These are phyloP conservation scores for Drosophila bipectinata DNA, from an alignment of 1,140 invertebrate species.

Conservation along the genomic window DNA sequence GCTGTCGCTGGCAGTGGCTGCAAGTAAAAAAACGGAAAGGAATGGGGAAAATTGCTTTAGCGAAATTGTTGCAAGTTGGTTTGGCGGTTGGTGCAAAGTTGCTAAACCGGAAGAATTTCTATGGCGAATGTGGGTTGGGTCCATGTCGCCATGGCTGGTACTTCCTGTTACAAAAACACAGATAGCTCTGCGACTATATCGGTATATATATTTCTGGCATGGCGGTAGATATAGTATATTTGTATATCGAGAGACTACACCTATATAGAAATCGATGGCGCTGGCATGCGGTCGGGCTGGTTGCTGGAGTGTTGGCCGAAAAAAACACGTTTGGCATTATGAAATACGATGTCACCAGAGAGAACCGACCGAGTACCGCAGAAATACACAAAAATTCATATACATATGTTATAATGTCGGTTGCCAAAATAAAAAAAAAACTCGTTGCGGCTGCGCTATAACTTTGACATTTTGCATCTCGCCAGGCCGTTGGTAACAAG, in stretches of 20 bases:
- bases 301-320: slow-evolving; percentile 53
- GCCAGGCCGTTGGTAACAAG: slow-evolving; percentile 49
- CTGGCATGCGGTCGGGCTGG: slow-evolving; percentile 70
- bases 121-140: slow-evolving; percentile 66
- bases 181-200: slow-evolving; percentile 25
- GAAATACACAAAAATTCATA: slow-evolving; percentile 25
- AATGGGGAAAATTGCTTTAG: slow-evolving; percentile 19
- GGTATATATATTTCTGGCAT: neutral
- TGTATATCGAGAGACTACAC: neutral
- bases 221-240: neutral
- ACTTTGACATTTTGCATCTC: slow-evolving; percentile 78
- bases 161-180: slow-evolving; percentile 74
- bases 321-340: slow-evolving; percentile 75
- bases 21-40: slow-evolving; percentile 26
- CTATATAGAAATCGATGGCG: neutral
- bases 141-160: slow-evolving; percentile 51
- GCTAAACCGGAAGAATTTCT: slow-evolving; percentile 72
- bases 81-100: slow-evolving; percentile 21
- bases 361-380: slow-evolving; percentile 26
- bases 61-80: slow-evolving; percentile 6
- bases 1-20: slow-evolving; percentile 84
- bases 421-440: slow-evolving; percentile 37
- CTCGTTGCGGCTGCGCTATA: slow-evolving; percentile 71
- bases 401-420: slow-evolving; percentile 3
- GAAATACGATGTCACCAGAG: slow-evolving; percentile 72